phyloP scores from a whole-genome alignment of 2,888 invertebrate genomes.

The Rhamnusium bicolor region DNA sequence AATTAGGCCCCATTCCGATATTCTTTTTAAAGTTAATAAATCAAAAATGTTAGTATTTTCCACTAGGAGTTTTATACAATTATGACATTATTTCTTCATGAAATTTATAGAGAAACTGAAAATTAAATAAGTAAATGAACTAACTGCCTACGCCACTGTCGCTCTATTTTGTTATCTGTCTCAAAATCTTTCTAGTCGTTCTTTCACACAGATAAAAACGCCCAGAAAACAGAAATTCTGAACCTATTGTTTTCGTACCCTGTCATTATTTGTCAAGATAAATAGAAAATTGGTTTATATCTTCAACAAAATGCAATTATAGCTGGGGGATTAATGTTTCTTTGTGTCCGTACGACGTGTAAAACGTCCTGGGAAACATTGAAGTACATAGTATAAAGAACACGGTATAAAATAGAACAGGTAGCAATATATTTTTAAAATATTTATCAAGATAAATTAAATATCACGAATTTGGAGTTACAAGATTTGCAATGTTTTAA shows the following conservation, averaged over 20 bases:
- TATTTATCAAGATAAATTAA: neutral
- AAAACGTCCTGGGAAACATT: neutral
- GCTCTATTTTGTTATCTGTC: neutral
- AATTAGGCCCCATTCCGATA: too few relatives aligned
- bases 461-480: too few relatives aligned
- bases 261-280: slow-evolving; percentile 60
- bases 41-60: too few relatives aligned
- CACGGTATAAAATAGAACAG: neutral
- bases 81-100: too few relatives aligned
- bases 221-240: slow-evolving; percentile 40
- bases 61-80: too few relatives aligned
- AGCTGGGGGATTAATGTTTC: slow-evolving; percentile 51
- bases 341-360: slow-evolving; percentile 21
- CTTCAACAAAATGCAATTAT: slow-evolving; percentile 57
- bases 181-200: neutral
- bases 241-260: slow-evolving; percentile 49
- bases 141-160: neutral
- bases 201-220: neutral
- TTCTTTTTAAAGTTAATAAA: too few relatives aligned
- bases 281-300: slow-evolving; percentile 58
- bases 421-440: neutral
- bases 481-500: too few relatives aligned
- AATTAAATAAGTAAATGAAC: too few relatives aligned
- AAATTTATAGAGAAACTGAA: too few relatives aligned
- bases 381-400: neutral